Evolutionary conservation across 2,113 vertebrate species (phyloP).

Genomic region (Stigmatopora nigra): DNA sequence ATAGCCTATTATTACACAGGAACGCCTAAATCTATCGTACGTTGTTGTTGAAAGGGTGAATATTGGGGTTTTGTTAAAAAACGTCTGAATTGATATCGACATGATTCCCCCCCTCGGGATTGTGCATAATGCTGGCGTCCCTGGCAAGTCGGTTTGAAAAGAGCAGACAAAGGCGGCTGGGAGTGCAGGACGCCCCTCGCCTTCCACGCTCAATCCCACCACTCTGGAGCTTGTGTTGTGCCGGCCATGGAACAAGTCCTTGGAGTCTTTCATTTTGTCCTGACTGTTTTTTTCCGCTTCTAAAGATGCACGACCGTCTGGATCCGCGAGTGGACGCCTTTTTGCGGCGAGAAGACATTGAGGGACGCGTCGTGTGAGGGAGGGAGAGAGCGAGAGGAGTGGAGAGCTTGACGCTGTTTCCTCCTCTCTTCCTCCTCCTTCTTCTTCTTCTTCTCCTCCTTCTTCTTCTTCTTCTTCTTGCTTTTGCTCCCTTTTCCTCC

Average conservation of each 20-base stretch:
- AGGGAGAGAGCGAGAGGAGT: conserved; percentile 30
- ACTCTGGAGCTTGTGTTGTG: conserved; percentile 34
- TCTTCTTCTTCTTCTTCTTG: conserved; percentile 56
- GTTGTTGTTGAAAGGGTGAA: background rate
- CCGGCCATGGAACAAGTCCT: conserved; percentile 43
- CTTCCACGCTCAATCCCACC: conserved; percentile 42
- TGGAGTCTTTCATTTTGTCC: conserved; percentile 27
- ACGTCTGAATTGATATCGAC: background rate
- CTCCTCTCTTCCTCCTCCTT: conserved; percentile 60
- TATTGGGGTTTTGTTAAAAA: background rate
- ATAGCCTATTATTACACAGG: rapidly evolving
- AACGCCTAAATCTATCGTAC: rapidly evolving
- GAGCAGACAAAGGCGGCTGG: conserved; percentile 78
- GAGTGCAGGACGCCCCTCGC: conserved; percentile 74
- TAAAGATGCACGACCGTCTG: conserved; percentile 75
- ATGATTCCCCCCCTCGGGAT: conserved; percentile 44
- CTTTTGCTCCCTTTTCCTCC: conserved; percentile 52
- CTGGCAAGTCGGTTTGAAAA: conserved; percentile 81
- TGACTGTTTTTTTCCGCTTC: conserved; percentile 51
- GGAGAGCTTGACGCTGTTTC: conserved; percentile 53
- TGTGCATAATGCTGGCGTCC: conserved; percentile 57
- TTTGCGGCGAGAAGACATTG: conserved; percentile 58
- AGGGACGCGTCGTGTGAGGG: conserved; percentile 67
- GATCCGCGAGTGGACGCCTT: conserved; percentile 70
- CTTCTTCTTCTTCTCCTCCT: conserved; percentile 1